These are phyloP conservation scores for Orchesella cincta DNA, from an alignment of 1,140 invertebrate species.

Conservation along the genomic window DNA sequence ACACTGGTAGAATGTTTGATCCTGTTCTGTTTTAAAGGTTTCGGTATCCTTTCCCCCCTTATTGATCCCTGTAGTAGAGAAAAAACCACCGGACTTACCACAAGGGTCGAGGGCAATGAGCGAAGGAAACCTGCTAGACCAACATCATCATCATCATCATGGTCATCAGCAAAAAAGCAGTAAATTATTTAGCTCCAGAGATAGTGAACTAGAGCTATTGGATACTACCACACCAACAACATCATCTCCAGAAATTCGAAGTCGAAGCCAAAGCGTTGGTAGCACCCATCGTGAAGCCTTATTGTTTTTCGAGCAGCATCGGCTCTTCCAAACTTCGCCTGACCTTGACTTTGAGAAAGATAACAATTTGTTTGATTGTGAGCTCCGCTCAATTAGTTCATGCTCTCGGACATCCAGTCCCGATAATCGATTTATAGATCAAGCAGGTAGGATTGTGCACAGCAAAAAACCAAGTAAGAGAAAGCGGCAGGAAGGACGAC, in stretches of 20 bases:
- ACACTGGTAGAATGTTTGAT: no score
- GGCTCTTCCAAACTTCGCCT: constrained; percentile 5
- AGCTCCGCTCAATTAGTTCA: constrained; percentile 9
- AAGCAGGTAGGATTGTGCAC: no score
- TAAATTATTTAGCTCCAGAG: neutral
- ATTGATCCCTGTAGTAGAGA: no score
- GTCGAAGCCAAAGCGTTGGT: constrained; percentile 28
- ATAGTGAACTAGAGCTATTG: constrained; percentile 16
- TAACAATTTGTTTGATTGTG: neutral
- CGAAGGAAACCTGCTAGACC: constrained; percentile 23
- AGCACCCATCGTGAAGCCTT: constrained; percentile 25
- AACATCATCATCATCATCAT: constrained; percentile 6
- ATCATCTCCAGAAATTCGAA: constrained; percentile 10
- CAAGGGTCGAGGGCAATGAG: constrained; percentile 22
- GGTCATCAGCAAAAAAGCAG: neutral
- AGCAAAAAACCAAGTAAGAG: no score
- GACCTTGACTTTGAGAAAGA: neutral
- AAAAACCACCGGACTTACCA: no score
- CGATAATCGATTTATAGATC: neutral
- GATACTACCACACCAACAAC: neutral
- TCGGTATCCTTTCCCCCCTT: neutral
- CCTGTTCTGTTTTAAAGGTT: no score
- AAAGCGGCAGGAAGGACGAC: no score
- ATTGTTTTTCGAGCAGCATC: constrained; percentile 22
- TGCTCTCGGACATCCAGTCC: neutral